Conservation (phyloP, 2,888 invertebrate genomes). For the Ophioninae sp. region DNA sequence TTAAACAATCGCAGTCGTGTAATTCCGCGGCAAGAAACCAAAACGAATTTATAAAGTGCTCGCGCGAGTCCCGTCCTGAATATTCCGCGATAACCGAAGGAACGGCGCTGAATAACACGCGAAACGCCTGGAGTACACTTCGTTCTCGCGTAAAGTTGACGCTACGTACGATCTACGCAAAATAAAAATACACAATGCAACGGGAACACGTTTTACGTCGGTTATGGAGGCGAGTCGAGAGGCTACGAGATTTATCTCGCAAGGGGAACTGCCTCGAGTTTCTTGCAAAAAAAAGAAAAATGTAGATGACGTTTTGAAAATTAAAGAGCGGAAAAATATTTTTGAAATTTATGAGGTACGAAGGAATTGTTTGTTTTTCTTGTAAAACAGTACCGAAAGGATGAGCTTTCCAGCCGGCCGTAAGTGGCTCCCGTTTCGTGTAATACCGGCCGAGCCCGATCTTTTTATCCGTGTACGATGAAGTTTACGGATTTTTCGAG, state of each 20-base stretch:
- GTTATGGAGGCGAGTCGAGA: constrained; percentile 25
- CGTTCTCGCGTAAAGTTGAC: constrained; percentile 37
- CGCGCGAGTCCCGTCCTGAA: constrained; percentile 24
- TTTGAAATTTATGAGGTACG: not conserved
- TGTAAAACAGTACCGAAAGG: not conserved
- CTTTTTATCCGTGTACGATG: constrained; percentile 1
- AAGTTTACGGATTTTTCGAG: constrained; percentile 61
- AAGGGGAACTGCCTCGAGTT: not conserved
- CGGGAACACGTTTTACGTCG: constrained; percentile 5
- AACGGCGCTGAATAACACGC: constrained; percentile 42
- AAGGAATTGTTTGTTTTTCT: not conserved
- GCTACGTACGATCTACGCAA: constrained; percentile 3
- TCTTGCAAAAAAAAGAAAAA: not conserved
- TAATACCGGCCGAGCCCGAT: not conserved
- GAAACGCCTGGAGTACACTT: constrained; percentile 45
- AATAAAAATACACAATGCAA: not conserved
- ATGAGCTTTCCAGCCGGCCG: not conserved
- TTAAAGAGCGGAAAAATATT: not conserved
- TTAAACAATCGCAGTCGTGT: constrained; percentile 4
- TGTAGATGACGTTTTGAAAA: constrained; percentile 14
- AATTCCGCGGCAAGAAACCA: constrained; percentile 61
- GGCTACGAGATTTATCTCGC: constrained; percentile 13
- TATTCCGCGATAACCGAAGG: constrained; percentile 46
- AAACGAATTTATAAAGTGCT: constrained; percentile 60
- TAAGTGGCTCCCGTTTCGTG: not conserved